phyloP scores from a whole-genome alignment of 37 sponge, comb jelly and placozoan genomes.

The Cliona cf. orientalis region DNA sequence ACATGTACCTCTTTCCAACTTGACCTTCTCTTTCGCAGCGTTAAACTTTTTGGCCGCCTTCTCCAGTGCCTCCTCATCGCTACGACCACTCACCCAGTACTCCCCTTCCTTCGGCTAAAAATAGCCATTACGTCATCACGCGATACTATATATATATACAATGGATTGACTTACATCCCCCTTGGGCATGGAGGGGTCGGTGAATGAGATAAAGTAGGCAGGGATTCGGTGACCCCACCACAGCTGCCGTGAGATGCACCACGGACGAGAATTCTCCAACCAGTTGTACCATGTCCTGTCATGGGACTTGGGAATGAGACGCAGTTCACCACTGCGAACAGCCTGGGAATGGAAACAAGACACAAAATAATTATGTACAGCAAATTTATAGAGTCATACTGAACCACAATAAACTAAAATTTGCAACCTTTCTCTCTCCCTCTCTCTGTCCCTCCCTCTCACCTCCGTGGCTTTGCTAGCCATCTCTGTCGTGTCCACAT shows the following conservation, averaged over 20 bases:
- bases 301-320: conserved; percentile 84
- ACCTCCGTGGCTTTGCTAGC: conserved; percentile 82
- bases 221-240: conserved; percentile 99
- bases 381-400: background rate
- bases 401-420: background rate
- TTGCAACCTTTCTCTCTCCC: too few species aligned
- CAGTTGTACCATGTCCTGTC: conserved; percentile 93
- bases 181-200: conserved; percentile 49
- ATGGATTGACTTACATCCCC: conserved; percentile 67
- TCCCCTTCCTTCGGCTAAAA: conserved; percentile 66
- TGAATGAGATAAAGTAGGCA: conserved; percentile 87
- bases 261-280: conserved; percentile 89
- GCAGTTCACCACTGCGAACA: conserved; percentile 83
- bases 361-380: background rate
- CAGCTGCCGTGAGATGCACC: conserved; percentile 99
- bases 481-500: conserved; percentile 86
- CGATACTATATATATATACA: background rate
- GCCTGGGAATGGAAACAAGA: conserved; percentile 54
- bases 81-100: conserved; percentile 84
- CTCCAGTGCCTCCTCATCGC: conserved; percentile 86
- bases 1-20: conserved; percentile 74
- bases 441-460: too few species aligned
- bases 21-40: conserved; percentile 72
- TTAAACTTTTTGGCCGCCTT: conserved; percentile 87
- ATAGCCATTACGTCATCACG: too few species aligned